Evolutionary conservation across 2,888 invertebrate species (phyloP).

Genomic region (Cerastoderma edule): DNA sequence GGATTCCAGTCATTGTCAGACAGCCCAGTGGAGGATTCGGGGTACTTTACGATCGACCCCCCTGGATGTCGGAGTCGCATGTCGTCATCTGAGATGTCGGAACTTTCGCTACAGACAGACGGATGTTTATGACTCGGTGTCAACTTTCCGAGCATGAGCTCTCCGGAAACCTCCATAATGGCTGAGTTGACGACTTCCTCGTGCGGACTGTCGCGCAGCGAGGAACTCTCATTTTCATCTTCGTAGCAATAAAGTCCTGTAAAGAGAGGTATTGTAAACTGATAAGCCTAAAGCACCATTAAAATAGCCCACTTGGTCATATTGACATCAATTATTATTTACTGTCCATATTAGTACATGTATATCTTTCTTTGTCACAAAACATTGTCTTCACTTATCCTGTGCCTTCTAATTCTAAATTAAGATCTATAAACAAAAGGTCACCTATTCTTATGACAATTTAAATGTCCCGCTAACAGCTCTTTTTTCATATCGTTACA

Average conservation of each 20-base stretch:
- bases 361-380: no score
- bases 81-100: constrained; percentile 67
- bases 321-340: no score
- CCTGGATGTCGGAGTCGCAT: constrained; percentile 38
- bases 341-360: no score
- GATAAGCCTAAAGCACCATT: neutral
- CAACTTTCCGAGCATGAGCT: constrained; percentile 73
- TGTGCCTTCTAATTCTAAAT: no score
- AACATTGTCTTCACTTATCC: no score
- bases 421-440: no score
- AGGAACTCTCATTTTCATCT: constrained; percentile 56
- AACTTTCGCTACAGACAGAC: constrained; percentile 59
- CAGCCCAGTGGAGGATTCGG: constrained; percentile 74
- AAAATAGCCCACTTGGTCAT: no score
- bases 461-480: no score
- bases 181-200: constrained; percentile 72
- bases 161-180: constrained; percentile 76
- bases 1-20: constrained; percentile 80
- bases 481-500: no score
- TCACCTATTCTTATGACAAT: no score
- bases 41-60: constrained; percentile 71
- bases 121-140: constrained; percentile 57
- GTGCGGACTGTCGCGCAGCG: constrained; percentile 59
- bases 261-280: neutral
- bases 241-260: constrained; percentile 48